A percentile compares a stretch with the other conserved stretches of the same genome.
Evolutionary conservation across 2,797 vertebrate genomes (phyloP).

Genomic region (Fistularia tabacaria): DNA sequence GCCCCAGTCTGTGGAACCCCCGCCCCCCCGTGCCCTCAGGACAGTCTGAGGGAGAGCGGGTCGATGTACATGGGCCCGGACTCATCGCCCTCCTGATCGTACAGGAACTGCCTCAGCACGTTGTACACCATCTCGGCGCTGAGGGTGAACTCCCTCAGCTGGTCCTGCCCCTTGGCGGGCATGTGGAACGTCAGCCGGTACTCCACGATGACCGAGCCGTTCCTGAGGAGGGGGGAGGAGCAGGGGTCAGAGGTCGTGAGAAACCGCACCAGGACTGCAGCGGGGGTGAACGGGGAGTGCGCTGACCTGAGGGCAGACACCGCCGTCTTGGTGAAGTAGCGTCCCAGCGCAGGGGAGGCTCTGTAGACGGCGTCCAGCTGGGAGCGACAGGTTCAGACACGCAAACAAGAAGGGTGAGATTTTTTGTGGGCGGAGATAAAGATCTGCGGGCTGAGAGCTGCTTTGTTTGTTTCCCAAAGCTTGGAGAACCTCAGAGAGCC

Average conservation of each 20-base stretch:
- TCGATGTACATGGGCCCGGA: constrained; percentile 29
- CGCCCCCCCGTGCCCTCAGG: background rate
- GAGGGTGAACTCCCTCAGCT: constrained; percentile 54
- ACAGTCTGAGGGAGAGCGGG: constrained; percentile 46
- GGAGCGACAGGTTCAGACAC: constrained; percentile 27
- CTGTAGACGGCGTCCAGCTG: constrained; percentile 58
- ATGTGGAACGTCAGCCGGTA: constrained; percentile 60
- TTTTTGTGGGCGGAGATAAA: too few species aligned
- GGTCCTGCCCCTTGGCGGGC: constrained; percentile 39
- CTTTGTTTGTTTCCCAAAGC: too few species aligned
- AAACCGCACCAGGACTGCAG: too few species aligned
- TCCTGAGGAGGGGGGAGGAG: constrained; percentile 37
- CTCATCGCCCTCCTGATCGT: constrained; percentile 45
- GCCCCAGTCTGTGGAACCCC: too few species aligned
- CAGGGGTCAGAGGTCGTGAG: background rate
- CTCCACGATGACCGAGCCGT: constrained; percentile 37
- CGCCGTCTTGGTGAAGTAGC: constrained; percentile 56
- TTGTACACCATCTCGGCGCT: constrained; percentile 65
- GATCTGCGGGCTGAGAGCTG: too few species aligned
- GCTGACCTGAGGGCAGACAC: constrained; percentile 54
- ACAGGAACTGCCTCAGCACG: constrained; percentile 65
- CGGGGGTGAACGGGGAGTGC: background rate
- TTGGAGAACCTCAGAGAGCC: too few species aligned
- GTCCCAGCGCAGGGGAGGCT: constrained; percentile 62
- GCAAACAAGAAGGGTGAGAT: constrained; percentile 23